phyloP scores from a whole-genome alignment of 2,113 vertebrate genomes.

The Festucalex cinctus region DNA sequence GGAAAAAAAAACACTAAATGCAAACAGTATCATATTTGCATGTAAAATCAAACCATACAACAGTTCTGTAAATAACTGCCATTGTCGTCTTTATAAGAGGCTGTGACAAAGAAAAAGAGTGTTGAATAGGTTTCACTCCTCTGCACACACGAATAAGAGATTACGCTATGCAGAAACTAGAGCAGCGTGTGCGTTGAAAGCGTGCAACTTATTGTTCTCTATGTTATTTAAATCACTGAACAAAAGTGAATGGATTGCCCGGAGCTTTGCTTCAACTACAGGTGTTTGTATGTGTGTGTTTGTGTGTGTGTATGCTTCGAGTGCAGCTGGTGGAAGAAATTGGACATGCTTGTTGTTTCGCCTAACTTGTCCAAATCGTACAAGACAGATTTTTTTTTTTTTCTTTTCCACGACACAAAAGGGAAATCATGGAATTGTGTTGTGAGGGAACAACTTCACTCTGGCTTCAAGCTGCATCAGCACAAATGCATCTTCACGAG shows the following conservation, averaged over 20 bases:
- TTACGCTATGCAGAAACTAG: slow-evolving; percentile 47
- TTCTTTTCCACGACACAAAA: slow-evolving; percentile 28
- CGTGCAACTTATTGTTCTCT: slow-evolving; percentile 50
- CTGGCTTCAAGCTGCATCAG: slow-evolving; percentile 35
- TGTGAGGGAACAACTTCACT: slow-evolving; percentile 23
- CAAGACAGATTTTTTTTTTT: slow-evolving; percentile 27
- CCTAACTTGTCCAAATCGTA: slow-evolving; percentile 40
- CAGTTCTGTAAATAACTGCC: slow-evolving; percentile 16
- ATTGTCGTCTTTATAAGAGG: slow-evolving; percentile 22
- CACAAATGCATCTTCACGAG: slow-evolving; percentile 55
- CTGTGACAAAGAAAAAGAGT: slow-evolving; percentile 20
- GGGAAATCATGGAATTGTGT: slow-evolving; percentile 37
- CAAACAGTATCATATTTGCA: slow-evolving; percentile 20
- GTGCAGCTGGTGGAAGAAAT: slow-evolving; percentile 57
- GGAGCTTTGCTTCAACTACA: slow-evolving; percentile 55
- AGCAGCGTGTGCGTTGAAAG: slow-evolving; percentile 31
- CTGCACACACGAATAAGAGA: slow-evolving; percentile 44
- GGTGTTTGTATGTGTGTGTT: slow-evolving; percentile 40
- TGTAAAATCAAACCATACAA: slow-evolving; percentile 16
- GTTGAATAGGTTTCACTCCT: slow-evolving; percentile 36
- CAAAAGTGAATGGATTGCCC: slow-evolving; percentile 51
- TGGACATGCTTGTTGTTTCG: slow-evolving; percentile 49
- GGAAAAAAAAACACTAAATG: not conserved
- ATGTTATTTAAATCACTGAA: slow-evolving; percentile 66
- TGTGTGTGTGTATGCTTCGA: slow-evolving; percentile 36